A percentile compares a stretch with the other conserved stretches of the same genome.
Evolutionary conservation across 1,140 invertebrate species (phyloP).

Genomic region (Drosophila athabasca): DNA sequence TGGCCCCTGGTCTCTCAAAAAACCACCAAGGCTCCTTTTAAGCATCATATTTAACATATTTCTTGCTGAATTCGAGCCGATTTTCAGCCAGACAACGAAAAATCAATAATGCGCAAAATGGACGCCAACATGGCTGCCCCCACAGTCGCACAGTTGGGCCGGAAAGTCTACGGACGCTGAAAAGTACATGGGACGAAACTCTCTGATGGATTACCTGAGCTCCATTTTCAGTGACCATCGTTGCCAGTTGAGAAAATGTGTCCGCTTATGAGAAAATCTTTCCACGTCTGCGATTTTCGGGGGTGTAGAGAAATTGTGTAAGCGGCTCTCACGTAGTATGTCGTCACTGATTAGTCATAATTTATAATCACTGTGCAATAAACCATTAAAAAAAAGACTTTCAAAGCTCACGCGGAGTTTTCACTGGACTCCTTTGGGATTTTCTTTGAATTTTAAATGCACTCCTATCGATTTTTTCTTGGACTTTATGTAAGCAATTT

Average conservation of each 20-base stretch:
- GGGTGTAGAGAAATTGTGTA: slow-evolving; percentile 82
- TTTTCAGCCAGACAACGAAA: slow-evolving; percentile 65
- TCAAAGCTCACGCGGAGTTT: slow-evolving; percentile 34
- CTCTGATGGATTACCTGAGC: slow-evolving; percentile 69
- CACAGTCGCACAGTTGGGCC: slow-evolving; percentile 19
- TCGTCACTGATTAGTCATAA: slow-evolving; percentile 83
- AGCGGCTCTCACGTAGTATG: slow-evolving; percentile 60
- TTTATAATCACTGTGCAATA: slow-evolving; percentile 57
- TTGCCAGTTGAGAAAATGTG: slow-evolving; percentile 34
- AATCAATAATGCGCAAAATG: slow-evolving; percentile 81
- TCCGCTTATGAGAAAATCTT: slow-evolving; percentile 31
- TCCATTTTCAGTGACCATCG: slow-evolving; percentile 84
- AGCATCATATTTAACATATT: slow-evolving; percentile 4
- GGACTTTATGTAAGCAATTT: slow-evolving; percentile 75
- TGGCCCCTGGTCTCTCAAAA: background rate
- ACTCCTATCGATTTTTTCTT: slow-evolving; percentile 79
- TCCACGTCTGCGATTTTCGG: slow-evolving; percentile 32
- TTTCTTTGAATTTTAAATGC: slow-evolving; percentile 72
- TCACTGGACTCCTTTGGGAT: slow-evolving; percentile 42
- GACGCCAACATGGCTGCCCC: slow-evolving; percentile 82
- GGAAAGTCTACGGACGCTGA: slow-evolving; percentile 32
- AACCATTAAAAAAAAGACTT: background rate
- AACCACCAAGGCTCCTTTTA: background rate
- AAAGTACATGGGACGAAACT: slow-evolving; percentile 25
- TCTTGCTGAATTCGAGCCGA: slow-evolving; percentile 39